Evolutionary conservation across 1,140 invertebrate species (phyloP).

Genomic region (Adelges cooleyi): DNA sequence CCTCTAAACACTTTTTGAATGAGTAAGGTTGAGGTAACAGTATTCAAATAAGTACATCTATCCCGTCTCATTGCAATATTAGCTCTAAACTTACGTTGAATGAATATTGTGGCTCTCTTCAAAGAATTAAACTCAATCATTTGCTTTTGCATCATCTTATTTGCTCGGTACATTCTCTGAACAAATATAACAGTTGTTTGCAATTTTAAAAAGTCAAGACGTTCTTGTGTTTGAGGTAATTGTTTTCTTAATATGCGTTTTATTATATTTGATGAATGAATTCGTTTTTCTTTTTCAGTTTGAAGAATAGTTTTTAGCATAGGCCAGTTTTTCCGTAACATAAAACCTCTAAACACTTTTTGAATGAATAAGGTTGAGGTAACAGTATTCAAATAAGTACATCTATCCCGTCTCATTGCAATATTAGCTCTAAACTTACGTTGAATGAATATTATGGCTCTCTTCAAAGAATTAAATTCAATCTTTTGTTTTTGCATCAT

Average conservation of each 20-base stretch:
- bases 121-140: constrained; percentile 38
- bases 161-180: too few species aligned
- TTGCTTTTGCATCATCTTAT: constrained; percentile 32
- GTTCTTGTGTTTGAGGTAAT: too few species aligned
- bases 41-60: constrained; percentile 38
- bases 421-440: constrained; percentile 38
- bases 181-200: too few species aligned
- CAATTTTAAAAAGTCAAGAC: too few species aligned
- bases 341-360: constrained; percentile 13
- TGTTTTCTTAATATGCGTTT: too few species aligned
- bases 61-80: constrained; percentile 37
- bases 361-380: constrained; percentile 38
- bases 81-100: constrained; percentile 42
- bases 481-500: constrained; percentile 34
- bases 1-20: constrained; percentile 41
- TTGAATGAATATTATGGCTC: constrained; percentile 39
- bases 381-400: constrained; percentile 38
- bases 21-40: constrained; percentile 34
- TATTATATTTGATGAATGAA: too few species aligned
- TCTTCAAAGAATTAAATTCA: constrained; percentile 37
- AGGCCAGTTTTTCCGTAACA: constrained; percentile 7
- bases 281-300: too few species aligned
- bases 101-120: constrained; percentile 36
- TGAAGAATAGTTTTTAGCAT: too few species aligned
- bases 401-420: constrained; percentile 38